Evolutionary conservation across 1,140 invertebrate genomes (phyloP).

Genomic region (Proctacanthus coquilletti): DNA sequence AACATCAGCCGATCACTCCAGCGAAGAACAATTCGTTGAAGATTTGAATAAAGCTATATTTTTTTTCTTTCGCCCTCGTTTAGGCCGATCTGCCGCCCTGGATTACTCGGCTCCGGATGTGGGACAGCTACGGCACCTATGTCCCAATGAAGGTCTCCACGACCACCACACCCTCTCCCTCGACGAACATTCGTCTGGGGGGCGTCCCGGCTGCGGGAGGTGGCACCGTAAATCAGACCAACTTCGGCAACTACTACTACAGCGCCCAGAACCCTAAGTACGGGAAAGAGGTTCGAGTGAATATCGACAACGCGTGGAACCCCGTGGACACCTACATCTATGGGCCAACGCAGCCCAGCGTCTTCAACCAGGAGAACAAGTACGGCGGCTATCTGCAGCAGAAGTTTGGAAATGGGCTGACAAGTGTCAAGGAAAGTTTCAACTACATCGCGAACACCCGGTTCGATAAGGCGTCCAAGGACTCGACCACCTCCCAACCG

Average conservation of each 20-base stretch:
- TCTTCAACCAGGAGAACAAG: slow-evolving; percentile 29
- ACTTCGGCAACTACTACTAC: slow-evolving; percentile 25
- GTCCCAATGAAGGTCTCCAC: slow-evolving; percentile 25
- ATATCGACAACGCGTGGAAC: slow-evolving; percentile 30
- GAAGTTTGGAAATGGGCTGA: slow-evolving; percentile 12
- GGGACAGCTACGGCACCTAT: slow-evolving; percentile 36
- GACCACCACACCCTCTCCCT: slow-evolving; percentile 11
- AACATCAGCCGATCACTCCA: too few species aligned
- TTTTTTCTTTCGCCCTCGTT: too few species aligned
- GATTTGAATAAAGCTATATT: too few species aligned
- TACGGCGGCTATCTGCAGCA: slow-evolving; percentile 25
- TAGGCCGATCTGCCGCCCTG: slow-evolving; percentile 32
- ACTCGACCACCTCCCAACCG: neutral
- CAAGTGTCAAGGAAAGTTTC: slow-evolving; percentile 21
- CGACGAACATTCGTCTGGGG: neutral
- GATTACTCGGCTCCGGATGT: slow-evolving; percentile 39
- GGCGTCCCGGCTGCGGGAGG: slow-evolving; percentile 13
- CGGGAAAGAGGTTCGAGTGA: slow-evolving; percentile 24
- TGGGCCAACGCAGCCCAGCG: slow-evolving; percentile 27
- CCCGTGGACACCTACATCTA: slow-evolving; percentile 30
- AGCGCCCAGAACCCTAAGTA: slow-evolving; percentile 27
- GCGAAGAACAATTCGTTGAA: too few species aligned
- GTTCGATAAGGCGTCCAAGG: slow-evolving; percentile 4
- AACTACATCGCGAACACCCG: slow-evolving; percentile 16
- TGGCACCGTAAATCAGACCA: slow-evolving; percentile 17